A percentile compares a stretch with the other conserved stretches of the same genome.
Evolutionary conservation across 2,113 vertebrate species (phyloP).

Genomic region (Prietella phreatophila): DNA sequence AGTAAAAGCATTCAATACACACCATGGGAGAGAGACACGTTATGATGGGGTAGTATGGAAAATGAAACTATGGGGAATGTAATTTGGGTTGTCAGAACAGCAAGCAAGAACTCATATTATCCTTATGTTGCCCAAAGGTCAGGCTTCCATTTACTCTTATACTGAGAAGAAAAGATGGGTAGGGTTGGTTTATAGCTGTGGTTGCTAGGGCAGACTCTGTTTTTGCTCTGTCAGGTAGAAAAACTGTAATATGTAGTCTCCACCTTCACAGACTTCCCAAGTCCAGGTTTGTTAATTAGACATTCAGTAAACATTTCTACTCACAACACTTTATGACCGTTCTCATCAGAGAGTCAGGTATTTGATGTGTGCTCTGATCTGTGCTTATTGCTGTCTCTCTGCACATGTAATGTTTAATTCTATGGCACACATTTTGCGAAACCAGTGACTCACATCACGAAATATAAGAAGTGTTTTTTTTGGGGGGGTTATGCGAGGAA

Average conservation of each 20-base stretch:
- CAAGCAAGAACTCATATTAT: background rate
- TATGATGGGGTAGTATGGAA: background rate
- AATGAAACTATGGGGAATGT: background rate
- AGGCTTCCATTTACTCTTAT: constrained; percentile 7
- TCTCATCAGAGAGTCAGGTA: background rate
- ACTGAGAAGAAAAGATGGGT: background rate
- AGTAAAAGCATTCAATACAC: background rate
- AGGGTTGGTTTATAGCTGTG: constrained; percentile 17
- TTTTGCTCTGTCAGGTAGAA: constrained; percentile 6
- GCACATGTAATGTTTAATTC: background rate
- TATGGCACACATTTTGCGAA: background rate
- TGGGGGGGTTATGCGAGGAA: background rate
- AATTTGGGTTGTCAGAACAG: background rate
- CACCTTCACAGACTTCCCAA: background rate
- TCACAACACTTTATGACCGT: background rate
- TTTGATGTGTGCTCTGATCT: background rate
- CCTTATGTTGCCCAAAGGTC: constrained; percentile 17
- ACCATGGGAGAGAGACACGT: background rate
- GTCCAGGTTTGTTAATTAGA: background rate
- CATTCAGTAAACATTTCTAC: background rate
- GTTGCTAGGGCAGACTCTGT: background rate
- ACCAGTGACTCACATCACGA: background rate
- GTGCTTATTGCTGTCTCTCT: background rate
- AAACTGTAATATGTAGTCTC: background rate
- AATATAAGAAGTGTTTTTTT: background rate